Evolutionary conservation across 30 jellyfish, hydroid and myxozoan species (phyloP), one percentile per base, ranked within the genome.

Genomic region (Hydractinia symbiolongicarpus): DNA sequence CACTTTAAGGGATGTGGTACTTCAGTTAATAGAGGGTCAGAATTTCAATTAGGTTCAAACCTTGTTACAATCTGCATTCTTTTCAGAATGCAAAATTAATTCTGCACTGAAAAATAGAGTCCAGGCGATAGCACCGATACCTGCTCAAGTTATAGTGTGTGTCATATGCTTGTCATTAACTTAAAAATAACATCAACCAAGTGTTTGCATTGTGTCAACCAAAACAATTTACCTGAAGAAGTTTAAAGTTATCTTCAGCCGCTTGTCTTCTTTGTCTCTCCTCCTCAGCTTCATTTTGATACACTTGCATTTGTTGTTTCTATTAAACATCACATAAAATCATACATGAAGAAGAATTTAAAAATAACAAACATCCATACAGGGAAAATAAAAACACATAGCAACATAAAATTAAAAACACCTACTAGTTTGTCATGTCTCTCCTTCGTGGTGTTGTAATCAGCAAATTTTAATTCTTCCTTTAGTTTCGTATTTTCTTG

Each of bases 381-480:
- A n/a, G 1, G 44, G 44, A 30, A 30, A 30, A 30, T 30, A 30
- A 30, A 30, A 30, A 30, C 44, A 30, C 44, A 30, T 30, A 30
- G 19, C 69, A 13, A 16, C 3, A 3, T 58, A 58, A 58, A 58
- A 16, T 11, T 0, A 58, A 53, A 44, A 8, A 4, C 5, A 71
- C 93, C 73, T 71, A 94, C 99, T 86, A 88, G 78, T 56, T 93
- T 93, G 56, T 84, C 78, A 67, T 94, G 88, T 56, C 99, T 64
- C 55, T 94, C 99, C 67, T 94, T 94, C 20, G 86, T 82, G 17
- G 99, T 71, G 73, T 94, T 88, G 76, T 84, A 82, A 70, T 94
- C 99, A 81, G 96, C 96, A 72, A 74, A 94, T 53, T 79, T 88
- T 16, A 94, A 82, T 69, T 94, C 99, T 53, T 94, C 96, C 62